A percentile compares a stretch with the other conserved stretches of the same genome.
These are phyloP conservation scores for Drosophila littoralis DNA, from an alignment of 1,140 invertebrate species.

Conservation along the genomic window DNA sequence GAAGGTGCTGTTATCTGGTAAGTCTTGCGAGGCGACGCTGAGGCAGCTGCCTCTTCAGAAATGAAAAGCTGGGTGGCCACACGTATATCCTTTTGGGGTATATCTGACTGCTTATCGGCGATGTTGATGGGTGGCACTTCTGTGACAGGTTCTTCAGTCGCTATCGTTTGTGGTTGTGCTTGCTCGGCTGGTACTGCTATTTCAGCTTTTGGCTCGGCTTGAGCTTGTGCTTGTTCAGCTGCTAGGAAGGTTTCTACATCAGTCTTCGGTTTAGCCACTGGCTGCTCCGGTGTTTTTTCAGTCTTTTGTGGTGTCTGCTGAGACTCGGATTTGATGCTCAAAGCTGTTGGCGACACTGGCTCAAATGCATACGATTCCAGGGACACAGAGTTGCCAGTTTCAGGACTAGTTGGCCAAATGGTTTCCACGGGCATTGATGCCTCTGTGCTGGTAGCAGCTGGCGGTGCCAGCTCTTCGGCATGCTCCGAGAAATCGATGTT, in stretches of 20 bases:
- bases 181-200: not conserved
- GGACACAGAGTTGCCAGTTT: conserved; percentile 74
- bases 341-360: conserved; percentile 31
- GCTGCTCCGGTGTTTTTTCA: conserved; percentile 18
- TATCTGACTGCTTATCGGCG: not conserved
- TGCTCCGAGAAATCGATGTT: conserved; percentile 82
- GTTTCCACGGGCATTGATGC: conserved; percentile 59
- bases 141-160: not conserved
- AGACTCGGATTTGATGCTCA: conserved; percentile 15
- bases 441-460: conserved; percentile 15
- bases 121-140: conserved; percentile 7
- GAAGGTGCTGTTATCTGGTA: conserved; percentile 76
- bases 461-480: conserved; percentile 34
- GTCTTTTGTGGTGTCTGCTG: conserved; percentile 22
- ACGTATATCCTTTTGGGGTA: conserved; percentile 59
- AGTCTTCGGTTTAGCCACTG: conserved; percentile 36
- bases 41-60: conserved; percentile 60
- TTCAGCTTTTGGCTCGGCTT: conserved; percentile 10
- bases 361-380: conserved; percentile 73
- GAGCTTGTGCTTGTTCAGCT: conserved; percentile 37
- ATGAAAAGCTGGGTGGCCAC: conserved; percentile 78
- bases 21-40: conserved; percentile 53
- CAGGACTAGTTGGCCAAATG: conserved; percentile 78
- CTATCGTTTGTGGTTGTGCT: not conserved
- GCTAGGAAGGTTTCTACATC: conserved; percentile 51